These are phyloP conservation scores for Notoglanidium macrostoma DNA, from an alignment of 2,797 vertebrate genomes.

Conservation along the genomic window DNA sequence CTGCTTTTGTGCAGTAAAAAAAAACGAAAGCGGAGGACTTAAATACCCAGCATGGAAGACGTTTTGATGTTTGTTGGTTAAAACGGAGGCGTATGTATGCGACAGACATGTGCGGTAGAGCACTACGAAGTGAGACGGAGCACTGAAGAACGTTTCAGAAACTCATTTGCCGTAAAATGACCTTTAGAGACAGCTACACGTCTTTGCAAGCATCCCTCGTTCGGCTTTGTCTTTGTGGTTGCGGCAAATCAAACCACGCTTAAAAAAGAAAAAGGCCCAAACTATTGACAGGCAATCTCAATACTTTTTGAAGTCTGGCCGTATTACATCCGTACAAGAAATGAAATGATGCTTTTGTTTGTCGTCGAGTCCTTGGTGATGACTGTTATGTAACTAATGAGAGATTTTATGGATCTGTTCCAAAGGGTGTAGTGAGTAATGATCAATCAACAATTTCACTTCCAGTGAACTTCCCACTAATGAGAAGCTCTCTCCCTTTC, in stretches of 20 bases:
- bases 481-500: neutral
- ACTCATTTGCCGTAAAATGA: neutral
- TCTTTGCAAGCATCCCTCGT: neutral
- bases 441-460: conserved; percentile 21
- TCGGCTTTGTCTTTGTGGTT: neutral
- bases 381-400: conserved; percentile 5
- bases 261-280: too few relatives aligned
- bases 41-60: neutral
- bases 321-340: neutral
- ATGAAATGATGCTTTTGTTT: neutral
- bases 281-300: neutral
- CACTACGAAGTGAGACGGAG: neutral
- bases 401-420: neutral
- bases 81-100: neutral
- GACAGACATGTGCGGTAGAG: neutral
- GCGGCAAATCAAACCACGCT: neutral
- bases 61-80: neutral
- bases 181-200: neutral
- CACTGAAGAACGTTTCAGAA: neutral
- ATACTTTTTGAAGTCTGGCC: neutral
- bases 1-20: neutral
- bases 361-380: neutral
- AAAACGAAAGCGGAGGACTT: neutral
- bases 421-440: conserved; percentile 1
- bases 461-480: conserved; percentile 5